Percentiles rank a stretch among this genome's conserved stretches.
phyloP scores from a whole-genome alignment of 2,113 vertebrate species.

The Thymallus thymallus region DNA sequence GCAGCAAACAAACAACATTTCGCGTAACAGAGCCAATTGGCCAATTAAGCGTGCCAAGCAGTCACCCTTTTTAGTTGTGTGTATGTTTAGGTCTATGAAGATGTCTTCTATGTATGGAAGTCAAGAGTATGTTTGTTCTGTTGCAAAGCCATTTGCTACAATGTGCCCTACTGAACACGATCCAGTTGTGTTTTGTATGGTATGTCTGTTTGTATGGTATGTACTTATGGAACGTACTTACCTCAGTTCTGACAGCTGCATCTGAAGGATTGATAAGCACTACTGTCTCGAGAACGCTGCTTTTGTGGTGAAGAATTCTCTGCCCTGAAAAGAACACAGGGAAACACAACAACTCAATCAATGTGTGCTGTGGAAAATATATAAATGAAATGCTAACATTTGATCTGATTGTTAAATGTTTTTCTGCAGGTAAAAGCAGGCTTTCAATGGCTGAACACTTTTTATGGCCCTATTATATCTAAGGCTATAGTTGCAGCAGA shows the following conservation, averaged over 20 bases:
- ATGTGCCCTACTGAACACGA: no score
- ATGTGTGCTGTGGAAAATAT: neutral
- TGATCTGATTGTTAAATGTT: no score
- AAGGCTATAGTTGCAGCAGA: neutral
- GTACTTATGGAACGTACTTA: slow-evolving; percentile 44
- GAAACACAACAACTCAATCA: slow-evolving; percentile 13
- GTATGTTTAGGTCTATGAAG: neutral
- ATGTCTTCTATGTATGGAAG: neutral
- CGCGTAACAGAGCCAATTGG: neutral
- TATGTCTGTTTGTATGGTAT: no score
- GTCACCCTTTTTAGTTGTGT: neutral
- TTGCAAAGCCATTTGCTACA: no score
- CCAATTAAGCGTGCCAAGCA: neutral
- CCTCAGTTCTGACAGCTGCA: slow-evolving; percentile 95
- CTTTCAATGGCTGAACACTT: no score
- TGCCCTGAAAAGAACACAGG: slow-evolving; percentile 78
- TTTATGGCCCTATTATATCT: no score
- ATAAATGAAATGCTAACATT: neutral
- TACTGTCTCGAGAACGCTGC: slow-evolving; percentile 91
- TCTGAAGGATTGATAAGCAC: slow-evolving; percentile 97
- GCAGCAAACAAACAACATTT: neutral
- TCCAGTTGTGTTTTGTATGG: neutral
- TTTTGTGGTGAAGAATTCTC: slow-evolving; percentile 97
- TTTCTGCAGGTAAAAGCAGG: no score
- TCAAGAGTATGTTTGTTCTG: neutral